Evolutionary conservation across 2,797 vertebrate genomes (phyloP), one percentile per base, ranked within the genome.

Genomic region (Pelodytes ibericus): DNA sequence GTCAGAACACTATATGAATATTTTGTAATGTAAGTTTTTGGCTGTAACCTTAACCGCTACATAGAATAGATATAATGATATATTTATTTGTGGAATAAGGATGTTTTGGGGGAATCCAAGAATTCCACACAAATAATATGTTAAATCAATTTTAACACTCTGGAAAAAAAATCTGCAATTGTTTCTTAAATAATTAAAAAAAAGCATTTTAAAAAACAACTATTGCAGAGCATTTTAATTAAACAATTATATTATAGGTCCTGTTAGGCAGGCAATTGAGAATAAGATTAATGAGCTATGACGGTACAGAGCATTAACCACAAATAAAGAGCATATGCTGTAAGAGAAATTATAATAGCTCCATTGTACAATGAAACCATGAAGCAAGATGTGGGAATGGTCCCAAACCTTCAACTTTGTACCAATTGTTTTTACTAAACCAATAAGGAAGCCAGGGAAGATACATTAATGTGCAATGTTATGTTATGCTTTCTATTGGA

Each of bases 321-420:
- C 59, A 77, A 44, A 71, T 64, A 71, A 58, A 47, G 60, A 60
- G 30, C 44, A 67, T 69, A 75, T 75, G 73, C 69, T 27, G 53
- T 36, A 61, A 61, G 1, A 22, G 41, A 10, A 44, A 44, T 44
- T 9, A 15, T 44, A 15, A 44, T 44, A 9, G 3, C 3, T 44
- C 41, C 15, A 44, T 44, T 44, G 8, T 44, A 44, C 41, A 13
- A 10, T 10, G 10, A 13, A 16, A 16, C 41, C 1, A 44, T 13
- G 13, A 3, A 44, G 10, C 41, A 44, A 16, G 3, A 3, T 15
- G 3, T 44, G 41, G 41, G 41, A 44, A 44, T 44, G 41, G 3
- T 44, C 15, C 41, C 8, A 44, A 44, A 36, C 5, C 8, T 9
- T 10, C 41, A 44, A 13, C 10, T 44, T 44, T 44, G 15, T 44